These are phyloP conservation scores for Cyprinus carpio DNA, from an alignment of 2,113 vertebrate genomes.

Conservation along the genomic window DNA sequence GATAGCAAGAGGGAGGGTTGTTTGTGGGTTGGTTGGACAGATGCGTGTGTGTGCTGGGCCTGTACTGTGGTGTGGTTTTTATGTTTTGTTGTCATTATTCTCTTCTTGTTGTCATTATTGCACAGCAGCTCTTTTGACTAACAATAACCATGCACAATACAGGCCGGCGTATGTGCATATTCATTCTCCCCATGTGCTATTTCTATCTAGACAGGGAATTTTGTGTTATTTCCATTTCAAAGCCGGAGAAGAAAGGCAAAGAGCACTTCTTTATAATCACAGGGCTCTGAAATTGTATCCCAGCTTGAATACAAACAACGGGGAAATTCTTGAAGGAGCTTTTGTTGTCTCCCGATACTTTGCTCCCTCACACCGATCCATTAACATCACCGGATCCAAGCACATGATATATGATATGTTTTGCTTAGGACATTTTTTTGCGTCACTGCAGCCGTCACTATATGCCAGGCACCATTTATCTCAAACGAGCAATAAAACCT, in stretches of 20 bases:
- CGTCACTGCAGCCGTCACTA: not conserved
- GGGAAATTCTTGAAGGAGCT: conserved; percentile 25
- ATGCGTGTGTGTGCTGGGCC: not conserved
- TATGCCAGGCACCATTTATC: conserved; percentile 38
- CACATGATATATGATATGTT: conserved; percentile 36
- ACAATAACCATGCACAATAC: not conserved
- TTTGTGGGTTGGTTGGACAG: too few species aligned
- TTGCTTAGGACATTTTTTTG: conserved; percentile 11
- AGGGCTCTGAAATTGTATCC: conserved; percentile 21
- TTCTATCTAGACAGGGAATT: conserved; percentile 18
- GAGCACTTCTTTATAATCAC: conserved; percentile 26
- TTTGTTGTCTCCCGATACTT: conserved; percentile 6
- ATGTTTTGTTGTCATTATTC: conserved; percentile 36
- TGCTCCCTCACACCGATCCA: conserved; percentile 10
- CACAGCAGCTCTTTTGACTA: conserved; percentile 16
- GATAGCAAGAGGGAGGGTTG: conserved; percentile 12
- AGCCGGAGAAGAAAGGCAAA: conserved; percentile 11
- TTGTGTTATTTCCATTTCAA: conserved; percentile 18
- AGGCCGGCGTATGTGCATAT: conserved; percentile 40
- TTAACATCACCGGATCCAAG: conserved; percentile 15
- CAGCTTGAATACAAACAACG: conserved; percentile 3
- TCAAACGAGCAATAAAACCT: conserved; percentile 51
- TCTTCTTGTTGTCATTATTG: not conserved
- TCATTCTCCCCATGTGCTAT: conserved; percentile 42
- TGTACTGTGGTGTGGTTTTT: not conserved